Percentiles rank a stretch among this genome's conserved stretches.
phyloP scores from a whole-genome alignment of 64 coral and sea anemone genomes.

The Porites australiensis region DNA sequence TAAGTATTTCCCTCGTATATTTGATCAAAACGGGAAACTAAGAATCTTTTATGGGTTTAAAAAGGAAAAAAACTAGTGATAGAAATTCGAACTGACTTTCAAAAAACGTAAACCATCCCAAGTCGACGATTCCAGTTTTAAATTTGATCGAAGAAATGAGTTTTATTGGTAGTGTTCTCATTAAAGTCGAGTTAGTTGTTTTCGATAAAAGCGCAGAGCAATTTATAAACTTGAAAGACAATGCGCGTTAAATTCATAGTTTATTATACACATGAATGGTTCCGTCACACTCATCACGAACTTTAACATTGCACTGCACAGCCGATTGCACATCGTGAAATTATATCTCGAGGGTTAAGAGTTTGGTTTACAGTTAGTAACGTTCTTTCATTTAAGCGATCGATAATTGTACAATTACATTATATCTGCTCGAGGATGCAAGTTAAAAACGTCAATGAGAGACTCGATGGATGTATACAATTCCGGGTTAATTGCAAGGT shows the following conservation, averaged over 20 bases:
- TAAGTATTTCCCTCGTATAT: no score
- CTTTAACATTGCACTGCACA: neutral
- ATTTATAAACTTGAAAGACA: constrained; percentile 27
- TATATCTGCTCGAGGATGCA: neutral
- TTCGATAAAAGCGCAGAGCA: neutral
- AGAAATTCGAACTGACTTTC: neutral
- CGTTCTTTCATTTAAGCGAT: no score
- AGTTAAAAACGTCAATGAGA: neutral
- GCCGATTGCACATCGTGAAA: neutral
- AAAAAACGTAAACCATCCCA: neutral
- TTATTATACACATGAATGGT: constrained; percentile 30
- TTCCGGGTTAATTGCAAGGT: neutral
- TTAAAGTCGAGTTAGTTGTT: neutral
- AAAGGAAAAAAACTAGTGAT: no score
- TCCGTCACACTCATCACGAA: neutral
- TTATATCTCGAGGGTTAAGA: no score
- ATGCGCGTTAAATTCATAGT: constrained; percentile 17
- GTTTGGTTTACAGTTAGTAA: neutral
- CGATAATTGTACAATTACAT: neutral
- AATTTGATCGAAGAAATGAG: neutral
- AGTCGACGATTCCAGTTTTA: neutral
- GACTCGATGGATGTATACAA: neutral
- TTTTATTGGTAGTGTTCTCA: neutral
- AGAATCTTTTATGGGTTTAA: no score
- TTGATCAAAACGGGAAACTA: no score